Evolutionary conservation across 2,888 invertebrate species (phyloP).

Genomic region (Desoria tigrina): DNA sequence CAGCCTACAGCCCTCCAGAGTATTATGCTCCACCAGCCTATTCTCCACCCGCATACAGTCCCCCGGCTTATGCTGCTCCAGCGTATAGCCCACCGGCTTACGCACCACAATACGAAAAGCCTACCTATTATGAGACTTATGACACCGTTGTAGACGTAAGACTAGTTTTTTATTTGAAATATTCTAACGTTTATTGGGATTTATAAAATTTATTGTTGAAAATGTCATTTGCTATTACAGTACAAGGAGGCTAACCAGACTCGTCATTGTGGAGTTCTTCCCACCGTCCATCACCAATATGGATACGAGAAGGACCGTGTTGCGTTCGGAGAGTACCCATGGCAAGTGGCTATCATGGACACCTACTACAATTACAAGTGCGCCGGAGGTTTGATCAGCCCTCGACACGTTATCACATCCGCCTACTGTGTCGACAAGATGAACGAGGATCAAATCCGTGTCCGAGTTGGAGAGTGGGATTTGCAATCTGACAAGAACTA

Average conservation of each 20-base stretch:
- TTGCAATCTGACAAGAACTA: constrained; percentile 50
- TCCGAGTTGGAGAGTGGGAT: constrained; percentile 52
- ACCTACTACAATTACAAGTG: constrained; percentile 49
- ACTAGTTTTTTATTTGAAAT: too few species aligned
- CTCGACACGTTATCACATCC: constrained; percentile 51
- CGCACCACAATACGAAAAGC: constrained; percentile 22
- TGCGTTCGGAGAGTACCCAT: constrained; percentile 51
- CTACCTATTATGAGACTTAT: constrained; percentile 49
- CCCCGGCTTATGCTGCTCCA: constrained; percentile 24
- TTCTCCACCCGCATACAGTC: constrained; percentile 21
- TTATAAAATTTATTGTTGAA: too few species aligned
- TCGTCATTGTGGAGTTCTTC: constrained; percentile 49
- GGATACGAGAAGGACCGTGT: constrained; percentile 48
- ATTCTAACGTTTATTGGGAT: neutral
- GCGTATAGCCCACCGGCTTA: constrained; percentile 24
- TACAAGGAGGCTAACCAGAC: constrained; percentile 50
- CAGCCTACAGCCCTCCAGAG: constrained; percentile 24
- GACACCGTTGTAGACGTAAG: constrained; percentile 48
- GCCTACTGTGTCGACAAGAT: constrained; percentile 45
- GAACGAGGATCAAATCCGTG: constrained; percentile 40
- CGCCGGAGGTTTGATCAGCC: constrained; percentile 49
- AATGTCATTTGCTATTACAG: constrained; percentile 31
- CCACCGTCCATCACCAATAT: constrained; percentile 48
- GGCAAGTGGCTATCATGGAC: constrained; percentile 51
- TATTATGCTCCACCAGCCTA: constrained; percentile 24